Evolutionary conservation across 2,113 vertebrate genomes (phyloP), one percentile per base, ranked within the genome.

Genomic region (Notiomystis cincta): DNA sequence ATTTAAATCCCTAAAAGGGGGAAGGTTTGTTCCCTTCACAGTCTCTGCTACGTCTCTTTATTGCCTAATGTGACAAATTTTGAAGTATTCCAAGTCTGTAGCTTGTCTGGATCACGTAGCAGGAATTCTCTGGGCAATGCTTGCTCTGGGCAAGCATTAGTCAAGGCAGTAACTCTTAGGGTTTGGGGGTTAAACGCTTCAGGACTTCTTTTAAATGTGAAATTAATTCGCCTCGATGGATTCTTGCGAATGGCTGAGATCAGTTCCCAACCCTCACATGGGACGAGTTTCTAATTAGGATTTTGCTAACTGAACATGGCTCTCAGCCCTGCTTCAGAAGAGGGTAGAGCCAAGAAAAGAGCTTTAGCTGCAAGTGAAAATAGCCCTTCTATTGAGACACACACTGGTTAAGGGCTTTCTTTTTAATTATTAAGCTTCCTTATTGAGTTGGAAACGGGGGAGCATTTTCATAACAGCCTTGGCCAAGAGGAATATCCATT

Each of bases 401-500:
- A 28, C 5, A 13, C 5, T 47, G 60, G 75, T 88, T 42, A n/a
- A 92, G 48, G 44, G 56, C 70, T 72, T 72, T 77, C 71, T 92
- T 89, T 75, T 91, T 86, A 79, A 92, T 96, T 84, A 71, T 71
- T 78, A 56, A 90, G 67, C 69, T 90, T 87, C 86, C 73, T 96
- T 50, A 13, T 72, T 24, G 60, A 45, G 85, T 66, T 96, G 96
- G 92, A 92, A 90, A 73, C 15, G 64, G 94, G 94, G 82, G 86
- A 96, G 81, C 88, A 64, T 94, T 97, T 95, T 97, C 92, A 90
- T 12, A 76, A 76, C 35, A 45, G 72, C 88, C 0, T 90, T 96
- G 96, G 92, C 96, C 95, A 96, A 89, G 93, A 92, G 87, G 96
- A 96, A 65, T 58, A 96, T 93, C 96, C 97, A 97, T 96, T 62